Evolutionary conservation across 2,888 invertebrate genomes (phyloP).

Genomic region (Drosophila pseudotakahashii): DNA sequence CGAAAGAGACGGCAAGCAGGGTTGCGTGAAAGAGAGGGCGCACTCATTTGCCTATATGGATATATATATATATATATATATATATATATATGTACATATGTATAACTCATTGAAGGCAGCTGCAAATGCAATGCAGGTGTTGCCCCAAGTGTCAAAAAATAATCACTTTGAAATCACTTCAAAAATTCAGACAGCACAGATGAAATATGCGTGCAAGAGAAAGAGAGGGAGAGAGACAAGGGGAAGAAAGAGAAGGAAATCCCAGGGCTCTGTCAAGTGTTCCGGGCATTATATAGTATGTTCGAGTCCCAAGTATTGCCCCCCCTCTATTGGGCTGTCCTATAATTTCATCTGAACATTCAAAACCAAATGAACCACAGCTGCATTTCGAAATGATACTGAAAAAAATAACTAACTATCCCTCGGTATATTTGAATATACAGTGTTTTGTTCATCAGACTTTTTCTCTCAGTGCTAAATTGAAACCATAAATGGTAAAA

Average conservation of each 20-base stretch:
- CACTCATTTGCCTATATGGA: slow-evolving; percentile 25
- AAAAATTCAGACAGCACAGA: slow-evolving; percentile 47
- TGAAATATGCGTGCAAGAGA: slow-evolving; percentile 68
- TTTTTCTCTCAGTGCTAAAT: slow-evolving; percentile 39
- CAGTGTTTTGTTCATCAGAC: no score
- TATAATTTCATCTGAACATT: slow-evolving; percentile 64
- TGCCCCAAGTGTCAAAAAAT: slow-evolving; percentile 78
- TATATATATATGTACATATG: slow-evolving; percentile 46
- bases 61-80: slow-evolving; percentile 37
- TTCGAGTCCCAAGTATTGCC: background rate
- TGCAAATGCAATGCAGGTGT: slow-evolving; percentile 76
- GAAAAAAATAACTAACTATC: background rate
- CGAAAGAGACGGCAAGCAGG: slow-evolving; percentile 17
- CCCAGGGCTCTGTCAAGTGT: slow-evolving; percentile 36
- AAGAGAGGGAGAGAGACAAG: background rate
- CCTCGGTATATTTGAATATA: no score
- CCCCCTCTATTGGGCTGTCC: slow-evolving; percentile 47
- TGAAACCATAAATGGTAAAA: background rate
- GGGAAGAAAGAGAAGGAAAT: background rate
- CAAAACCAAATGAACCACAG: slow-evolving; percentile 58
- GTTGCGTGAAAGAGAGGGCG: slow-evolving; percentile 16
- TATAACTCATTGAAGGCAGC: slow-evolving; percentile 55
- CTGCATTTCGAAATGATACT: slow-evolving; percentile 44
- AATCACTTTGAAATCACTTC: slow-evolving; percentile 79
- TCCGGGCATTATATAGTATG: slow-evolving; percentile 23